A percentile compares a stretch with the other conserved stretches of the same genome.
Conservation (phyloP, 2,888 invertebrate genomes). For the Troides helena region DNA sequence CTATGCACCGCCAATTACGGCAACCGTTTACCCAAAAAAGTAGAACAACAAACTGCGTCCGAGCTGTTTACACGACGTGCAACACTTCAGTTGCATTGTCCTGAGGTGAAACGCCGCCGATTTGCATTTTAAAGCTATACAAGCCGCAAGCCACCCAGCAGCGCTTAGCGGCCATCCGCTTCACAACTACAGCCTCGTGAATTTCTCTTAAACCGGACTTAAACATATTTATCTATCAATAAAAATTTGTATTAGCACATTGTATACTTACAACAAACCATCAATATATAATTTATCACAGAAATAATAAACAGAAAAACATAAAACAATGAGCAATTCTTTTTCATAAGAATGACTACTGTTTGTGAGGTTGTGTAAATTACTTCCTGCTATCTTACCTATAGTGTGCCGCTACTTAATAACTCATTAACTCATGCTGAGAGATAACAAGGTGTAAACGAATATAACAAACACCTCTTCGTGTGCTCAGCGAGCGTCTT, state of each 20-base stretch:
- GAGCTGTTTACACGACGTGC: constrained; percentile 73
- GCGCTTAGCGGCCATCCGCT: constrained; percentile 26
- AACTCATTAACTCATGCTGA: constrained; percentile 45
- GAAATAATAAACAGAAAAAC: constrained; percentile 31
- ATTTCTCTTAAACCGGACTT: constrained; percentile 52
- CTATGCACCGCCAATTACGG: constrained; percentile 73
- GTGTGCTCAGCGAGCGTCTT: constrained; percentile 46
- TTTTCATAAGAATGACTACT: constrained; percentile 39
- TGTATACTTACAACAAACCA: constrained; percentile 25
- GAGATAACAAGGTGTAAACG: constrained; percentile 53
- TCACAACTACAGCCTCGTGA: constrained; percentile 45
- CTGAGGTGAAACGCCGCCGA: constrained; percentile 66
- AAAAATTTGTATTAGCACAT: not conserved
- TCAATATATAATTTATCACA: constrained; percentile 32
- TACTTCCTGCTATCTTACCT: constrained; percentile 43
- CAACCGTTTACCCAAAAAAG: constrained; percentile 77
- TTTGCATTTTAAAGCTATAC: constrained; percentile 73
- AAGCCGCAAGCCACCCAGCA: constrained; percentile 40
- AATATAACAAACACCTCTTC: constrained; percentile 49
- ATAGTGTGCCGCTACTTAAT: constrained; percentile 40
- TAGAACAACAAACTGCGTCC: constrained; percentile 72
- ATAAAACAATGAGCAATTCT: constrained; percentile 38
- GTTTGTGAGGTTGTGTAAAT: constrained; percentile 38
- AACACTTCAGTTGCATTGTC: constrained; percentile 74
- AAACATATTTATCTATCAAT: constrained; percentile 20